These are phyloP conservation scores for Pterocles gutturalis DNA, from an alignment of 2,113 vertebrate species.

Conservation along the genomic window DNA sequence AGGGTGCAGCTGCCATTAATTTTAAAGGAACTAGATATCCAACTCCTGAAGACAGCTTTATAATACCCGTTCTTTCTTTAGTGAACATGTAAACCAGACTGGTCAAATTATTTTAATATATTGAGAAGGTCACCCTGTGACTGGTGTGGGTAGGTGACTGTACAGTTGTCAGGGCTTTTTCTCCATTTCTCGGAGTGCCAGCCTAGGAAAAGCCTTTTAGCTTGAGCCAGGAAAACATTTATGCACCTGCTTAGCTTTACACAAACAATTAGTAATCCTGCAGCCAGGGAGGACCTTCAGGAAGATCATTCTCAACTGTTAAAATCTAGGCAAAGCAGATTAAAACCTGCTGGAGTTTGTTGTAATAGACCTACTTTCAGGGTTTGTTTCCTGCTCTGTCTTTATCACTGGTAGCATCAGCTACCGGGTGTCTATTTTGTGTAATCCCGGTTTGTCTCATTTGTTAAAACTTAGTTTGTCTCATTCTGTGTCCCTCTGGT, in stretches of 20 bases:
- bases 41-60: neutral
- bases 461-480: neutral
- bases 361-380: neutral
- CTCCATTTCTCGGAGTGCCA: neutral
- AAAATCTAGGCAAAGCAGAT: neutral
- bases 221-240: neutral
- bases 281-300: neutral
- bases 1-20: neutral
- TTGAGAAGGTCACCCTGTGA: neutral
- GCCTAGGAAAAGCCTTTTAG: neutral
- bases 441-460: neutral
- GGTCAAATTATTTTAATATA: neutral
- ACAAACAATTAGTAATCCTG: neutral
- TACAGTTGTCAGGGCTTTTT: neutral
- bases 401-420: neutral
- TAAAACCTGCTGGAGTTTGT: neutral
- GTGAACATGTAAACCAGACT: neutral
- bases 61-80: neutral
- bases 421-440: neutral
- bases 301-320: neutral
- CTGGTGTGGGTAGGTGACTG: neutral
- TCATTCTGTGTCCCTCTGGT: neutral
- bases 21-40: neutral
- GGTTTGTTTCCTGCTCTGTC: neutral
- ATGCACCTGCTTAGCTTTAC: neutral